These are phyloP conservation scores for Hedya salicella DNA, from an alignment of 2,888 invertebrate genomes.

Conservation along the genomic window DNA sequence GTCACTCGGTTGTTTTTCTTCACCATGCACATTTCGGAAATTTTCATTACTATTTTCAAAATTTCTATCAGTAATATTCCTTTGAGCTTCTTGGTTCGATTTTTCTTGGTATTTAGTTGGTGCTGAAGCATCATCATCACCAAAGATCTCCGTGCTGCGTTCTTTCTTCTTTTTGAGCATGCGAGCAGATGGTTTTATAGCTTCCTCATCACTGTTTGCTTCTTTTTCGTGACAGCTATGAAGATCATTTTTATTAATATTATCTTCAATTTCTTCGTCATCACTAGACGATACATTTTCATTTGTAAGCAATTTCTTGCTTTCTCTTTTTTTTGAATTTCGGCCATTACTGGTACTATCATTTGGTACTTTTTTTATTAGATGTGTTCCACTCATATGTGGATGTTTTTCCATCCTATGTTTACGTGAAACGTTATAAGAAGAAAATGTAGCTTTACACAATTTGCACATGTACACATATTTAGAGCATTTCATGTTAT, in stretches of 20 bases:
- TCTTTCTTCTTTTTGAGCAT: background rate
- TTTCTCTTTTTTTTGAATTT: background rate
- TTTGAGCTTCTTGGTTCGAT: background rate
- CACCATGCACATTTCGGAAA: no score
- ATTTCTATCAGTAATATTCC: no score
- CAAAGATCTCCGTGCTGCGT: background rate
- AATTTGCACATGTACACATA: background rate
- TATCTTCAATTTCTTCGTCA: background rate
- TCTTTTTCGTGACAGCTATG: background rate
- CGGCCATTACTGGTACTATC: background rate
- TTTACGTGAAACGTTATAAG: slow-evolving; percentile 10
- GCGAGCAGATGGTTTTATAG: background rate
- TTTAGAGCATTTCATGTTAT: background rate
- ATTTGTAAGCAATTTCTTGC: background rate
- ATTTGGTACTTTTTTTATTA: background rate
- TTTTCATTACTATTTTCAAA: no score
- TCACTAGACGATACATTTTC: background rate
- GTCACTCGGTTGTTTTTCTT: no score
- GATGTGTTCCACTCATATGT: background rate
- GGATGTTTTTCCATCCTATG: slow-evolving; percentile 1
- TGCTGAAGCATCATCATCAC: background rate
- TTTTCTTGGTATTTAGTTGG: background rate
- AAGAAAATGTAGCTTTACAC: background rate
- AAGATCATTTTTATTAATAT: background rate
- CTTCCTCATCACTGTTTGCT: background rate